These are phyloP conservation scores for Tetropium fuscum DNA, from an alignment of 2,888 invertebrate genomes.

Conservation along the genomic window DNA sequence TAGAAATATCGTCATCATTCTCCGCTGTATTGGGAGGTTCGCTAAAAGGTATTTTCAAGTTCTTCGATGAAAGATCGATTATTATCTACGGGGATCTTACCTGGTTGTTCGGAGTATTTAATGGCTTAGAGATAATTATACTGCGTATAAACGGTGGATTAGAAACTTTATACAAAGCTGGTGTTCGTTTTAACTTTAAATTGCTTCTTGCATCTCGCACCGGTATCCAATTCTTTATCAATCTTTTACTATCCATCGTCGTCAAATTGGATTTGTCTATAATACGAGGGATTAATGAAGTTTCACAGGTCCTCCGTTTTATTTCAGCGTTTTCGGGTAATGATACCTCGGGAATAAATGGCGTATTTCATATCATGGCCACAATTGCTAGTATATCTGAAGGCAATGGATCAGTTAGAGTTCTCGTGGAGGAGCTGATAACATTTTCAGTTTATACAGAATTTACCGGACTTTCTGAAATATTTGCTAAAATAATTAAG, in stretches of 20 bases:
- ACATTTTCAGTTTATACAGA: too few relatives aligned
- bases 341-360: conserved; percentile 33
- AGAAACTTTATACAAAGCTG: conserved; percentile 33
- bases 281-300: too few relatives aligned
- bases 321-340: conserved; percentile 38
- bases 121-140: conserved; percentile 34
- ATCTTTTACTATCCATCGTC: conserved; percentile 36
- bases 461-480: too few relatives aligned
- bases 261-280: conserved; percentile 33
- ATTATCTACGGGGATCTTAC: conserved; percentile 33
- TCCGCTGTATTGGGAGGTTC: conserved; percentile 23
- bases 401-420: too few relatives aligned
- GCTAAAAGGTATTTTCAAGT: conserved; percentile 33
- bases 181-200: conserved; percentile 34
- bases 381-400: too few relatives aligned
- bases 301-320: too few relatives aligned
- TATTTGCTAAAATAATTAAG: conserved; percentile 28
- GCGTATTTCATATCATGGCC: too few relatives aligned
- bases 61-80: conserved; percentile 21
- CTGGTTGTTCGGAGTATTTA: conserved; percentile 32
- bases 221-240: conserved; percentile 38
- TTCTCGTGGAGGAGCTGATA: too few relatives aligned
- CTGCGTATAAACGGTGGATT: conserved; percentile 38
- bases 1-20: conserved; percentile 24
- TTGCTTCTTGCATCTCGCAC: conserved; percentile 33